phyloP scores from a whole-genome alignment of 37 sponge, comb jelly and placozoan species.

The Tethya wilhelma region DNA sequence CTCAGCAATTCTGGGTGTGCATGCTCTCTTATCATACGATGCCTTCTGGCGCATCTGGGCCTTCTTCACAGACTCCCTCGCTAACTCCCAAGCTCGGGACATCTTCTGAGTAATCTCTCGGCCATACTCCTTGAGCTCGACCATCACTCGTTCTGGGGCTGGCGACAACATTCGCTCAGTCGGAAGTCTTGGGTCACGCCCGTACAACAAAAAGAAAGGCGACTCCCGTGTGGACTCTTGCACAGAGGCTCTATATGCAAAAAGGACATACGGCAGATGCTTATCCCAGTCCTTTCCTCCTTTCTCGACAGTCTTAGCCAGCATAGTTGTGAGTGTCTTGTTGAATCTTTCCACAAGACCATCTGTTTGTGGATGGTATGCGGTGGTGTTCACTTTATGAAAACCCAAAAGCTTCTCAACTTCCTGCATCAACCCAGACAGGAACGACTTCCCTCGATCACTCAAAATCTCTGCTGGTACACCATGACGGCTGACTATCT shows the following conservation, averaged over 20 bases:
- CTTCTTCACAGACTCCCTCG: conserved; percentile 8
- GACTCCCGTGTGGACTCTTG: conserved; percentile 57
- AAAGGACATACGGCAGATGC: conserved; percentile 33
- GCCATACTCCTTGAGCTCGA: conserved; percentile 35
- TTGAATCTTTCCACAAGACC: conserved; percentile 62
- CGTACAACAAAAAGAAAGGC: conserved; percentile 50
- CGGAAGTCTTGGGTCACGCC: conserved; percentile 52
- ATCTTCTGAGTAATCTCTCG: conserved; percentile 7
- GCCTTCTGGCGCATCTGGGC: conserved; percentile 54
- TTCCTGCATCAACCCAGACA: conserved; percentile 44
- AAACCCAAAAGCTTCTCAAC: conserved; percentile 39
- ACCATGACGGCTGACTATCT: conserved; percentile 65
- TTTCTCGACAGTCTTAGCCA: conserved; percentile 35
- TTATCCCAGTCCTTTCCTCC: conserved; percentile 10
- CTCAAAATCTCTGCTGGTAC: conserved; percentile 57
- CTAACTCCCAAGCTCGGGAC: conserved; percentile 45
- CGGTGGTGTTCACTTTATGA: conserved; percentile 50
- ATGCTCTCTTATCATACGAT: conserved; percentile 26
- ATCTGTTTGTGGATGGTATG: conserved; percentile 67
- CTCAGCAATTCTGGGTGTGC: neutral
- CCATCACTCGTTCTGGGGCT: neutral
- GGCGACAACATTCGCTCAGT: conserved; percentile 14
- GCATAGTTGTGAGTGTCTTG: conserved; percentile 27
- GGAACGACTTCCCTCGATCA: conserved; percentile 49
- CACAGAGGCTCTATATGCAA: conserved; percentile 37